Evolutionary conservation across 2,888 invertebrate genomes (phyloP).

Genomic region (Blastobasis adustella): DNA sequence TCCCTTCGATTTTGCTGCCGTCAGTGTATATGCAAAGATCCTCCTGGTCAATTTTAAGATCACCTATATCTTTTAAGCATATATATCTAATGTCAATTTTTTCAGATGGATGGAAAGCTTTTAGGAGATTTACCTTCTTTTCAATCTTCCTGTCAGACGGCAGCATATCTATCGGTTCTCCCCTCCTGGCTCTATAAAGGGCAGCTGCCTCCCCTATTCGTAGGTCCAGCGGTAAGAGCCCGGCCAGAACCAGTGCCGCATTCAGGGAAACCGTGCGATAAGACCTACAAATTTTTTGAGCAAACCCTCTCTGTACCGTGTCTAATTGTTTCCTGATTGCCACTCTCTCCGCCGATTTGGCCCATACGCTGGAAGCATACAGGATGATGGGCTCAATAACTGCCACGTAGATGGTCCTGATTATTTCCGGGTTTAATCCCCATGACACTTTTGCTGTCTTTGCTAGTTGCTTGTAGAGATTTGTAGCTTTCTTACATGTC

Average conservation of each 20-base stretch:
- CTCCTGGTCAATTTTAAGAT: not conserved
- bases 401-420: not conserved
- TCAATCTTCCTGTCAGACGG: not conserved
- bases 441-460: slow-evolving; percentile 1
- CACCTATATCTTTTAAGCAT: not conserved
- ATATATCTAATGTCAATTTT: not conserved
- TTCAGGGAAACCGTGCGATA: slow-evolving; percentile 13
- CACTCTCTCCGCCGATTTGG: not conserved
- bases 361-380: not conserved
- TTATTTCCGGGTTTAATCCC: slow-evolving; percentile 1
- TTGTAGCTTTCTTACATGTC: not conserved
- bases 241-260: slow-evolving; percentile 12
- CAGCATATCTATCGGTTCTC: not conserved
- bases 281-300: not conserved
- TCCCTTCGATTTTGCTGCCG: not conserved
- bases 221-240: slow-evolving; percentile 16
- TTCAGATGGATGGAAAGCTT: not conserved
- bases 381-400: not conserved
- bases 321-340: not conserved
- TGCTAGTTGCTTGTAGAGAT: not conserved
- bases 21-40: not conserved
- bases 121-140: not conserved
- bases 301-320: slow-evolving; percentile 3
- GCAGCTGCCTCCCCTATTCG: slow-evolving; percentile 11
- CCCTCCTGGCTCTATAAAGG: not conserved